These are phyloP conservation scores for Palythoa heliodiscus DNA, from an alignment of 92 coral and sea anemone genomes.

Conservation along the genomic window DNA sequence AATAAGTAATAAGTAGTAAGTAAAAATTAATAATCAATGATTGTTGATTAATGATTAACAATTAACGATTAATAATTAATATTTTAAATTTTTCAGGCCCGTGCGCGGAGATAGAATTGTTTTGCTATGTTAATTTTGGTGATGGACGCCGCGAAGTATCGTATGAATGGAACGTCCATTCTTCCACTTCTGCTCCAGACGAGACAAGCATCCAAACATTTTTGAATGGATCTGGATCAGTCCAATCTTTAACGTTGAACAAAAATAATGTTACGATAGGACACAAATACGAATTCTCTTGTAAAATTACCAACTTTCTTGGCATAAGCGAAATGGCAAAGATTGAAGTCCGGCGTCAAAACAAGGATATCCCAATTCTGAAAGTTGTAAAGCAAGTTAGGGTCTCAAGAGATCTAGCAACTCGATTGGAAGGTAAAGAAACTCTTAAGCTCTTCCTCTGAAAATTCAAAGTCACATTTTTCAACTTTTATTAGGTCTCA, in stretches of 20 bases:
- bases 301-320: conserved; percentile 16
- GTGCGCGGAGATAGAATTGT: conserved; percentile 5
- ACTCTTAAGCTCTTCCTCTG: not conserved
- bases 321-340: not conserved
- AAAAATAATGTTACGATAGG: not conserved
- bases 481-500: no score
- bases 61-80: no score
- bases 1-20: no score
- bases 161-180: not conserved
- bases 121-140: not conserved
- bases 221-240: not conserved
- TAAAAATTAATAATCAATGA: not conserved
- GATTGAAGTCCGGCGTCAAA: not conserved
- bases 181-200: not conserved
- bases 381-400: not conserved
- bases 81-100: not conserved
- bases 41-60: not conserved
- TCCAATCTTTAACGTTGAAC: not conserved
- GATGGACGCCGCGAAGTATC: not conserved
- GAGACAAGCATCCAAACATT: not conserved
- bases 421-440: not conserved
- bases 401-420: not conserved
- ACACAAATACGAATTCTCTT: not conserved
- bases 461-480: not conserved
- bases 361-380: conserved; percentile 1